Conservation (phyloP, 2,113 vertebrate species). For the Heterotilapia buettikoferi region DNA sequence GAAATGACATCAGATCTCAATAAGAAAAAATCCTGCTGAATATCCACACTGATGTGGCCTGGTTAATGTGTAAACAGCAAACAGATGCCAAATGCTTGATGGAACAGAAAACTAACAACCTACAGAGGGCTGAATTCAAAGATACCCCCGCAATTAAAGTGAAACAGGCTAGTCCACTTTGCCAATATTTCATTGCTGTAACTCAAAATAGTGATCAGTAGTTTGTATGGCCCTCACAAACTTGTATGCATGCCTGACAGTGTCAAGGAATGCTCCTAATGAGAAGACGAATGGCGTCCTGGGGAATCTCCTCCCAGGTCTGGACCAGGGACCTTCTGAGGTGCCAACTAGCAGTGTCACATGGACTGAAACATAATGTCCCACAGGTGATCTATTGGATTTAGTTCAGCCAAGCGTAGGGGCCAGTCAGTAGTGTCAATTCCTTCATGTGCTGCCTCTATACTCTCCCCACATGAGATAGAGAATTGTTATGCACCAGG, state of each 20-base stretch:
- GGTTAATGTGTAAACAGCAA: not conserved
- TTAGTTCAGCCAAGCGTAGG: not conserved
- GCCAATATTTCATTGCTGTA: not conserved
- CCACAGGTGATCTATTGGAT: not conserved
- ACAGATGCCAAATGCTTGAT: not conserved
- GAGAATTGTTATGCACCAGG: not conserved
- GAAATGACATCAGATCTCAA: not conserved
- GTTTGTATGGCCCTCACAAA: not conserved
- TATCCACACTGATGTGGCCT: not conserved
- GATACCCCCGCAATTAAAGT: not conserved
- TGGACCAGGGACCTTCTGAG: not conserved
- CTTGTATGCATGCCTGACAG: not conserved
- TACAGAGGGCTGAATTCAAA: not conserved
- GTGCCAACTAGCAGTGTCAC: not conserved
- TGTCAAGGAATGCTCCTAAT: not conserved
- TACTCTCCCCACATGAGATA: not conserved
- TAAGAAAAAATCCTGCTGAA: not conserved
- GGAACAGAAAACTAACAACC: not conserved
- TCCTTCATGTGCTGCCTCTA: not conserved
- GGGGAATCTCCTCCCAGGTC: not conserved
- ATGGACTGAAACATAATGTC: not conserved
- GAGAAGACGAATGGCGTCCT: not conserved
- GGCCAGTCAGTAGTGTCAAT: not conserved
- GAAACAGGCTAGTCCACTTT: fast-evolving
- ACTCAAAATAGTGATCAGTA: not conserved